Evolutionary conservation across 2,888 invertebrate genomes (phyloP).

Genomic region (Ferrisia virgata): DNA sequence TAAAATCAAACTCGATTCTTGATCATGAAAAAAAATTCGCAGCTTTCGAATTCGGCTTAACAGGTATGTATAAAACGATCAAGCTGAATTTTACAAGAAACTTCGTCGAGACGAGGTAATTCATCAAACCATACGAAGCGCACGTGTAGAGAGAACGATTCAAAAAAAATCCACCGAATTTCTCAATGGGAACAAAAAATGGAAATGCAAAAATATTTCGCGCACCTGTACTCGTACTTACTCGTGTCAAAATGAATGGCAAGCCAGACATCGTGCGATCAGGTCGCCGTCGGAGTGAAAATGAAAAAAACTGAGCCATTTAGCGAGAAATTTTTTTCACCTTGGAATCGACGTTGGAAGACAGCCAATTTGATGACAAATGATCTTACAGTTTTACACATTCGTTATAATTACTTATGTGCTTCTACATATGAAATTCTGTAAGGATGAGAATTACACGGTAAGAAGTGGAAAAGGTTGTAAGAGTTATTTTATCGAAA

Average conservation of each 20-base stretch:
- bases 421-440: background rate
- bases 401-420: background rate
- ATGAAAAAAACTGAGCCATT: background rate
- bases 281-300: background rate
- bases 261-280: background rate
- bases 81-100: too few species aligned
- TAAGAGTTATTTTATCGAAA: too few species aligned
- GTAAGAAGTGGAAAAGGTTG: background rate
- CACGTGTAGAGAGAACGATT: background rate
- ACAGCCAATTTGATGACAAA: slow-evolving; percentile 3
- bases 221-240: background rate
- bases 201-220: background rate
- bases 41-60: too few species aligned
- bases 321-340: background rate
- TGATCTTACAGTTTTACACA: background rate
- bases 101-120: too few species aligned
- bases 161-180: background rate
- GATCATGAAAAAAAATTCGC: too few species aligned
- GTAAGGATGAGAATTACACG: background rate
- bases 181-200: background rate
- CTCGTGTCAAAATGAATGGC: background rate
- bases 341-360: background rate
- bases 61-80: too few species aligned
- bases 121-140: too few species aligned
- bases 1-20: too few species aligned